Base-by-base conservation (phyloP, 2,113 vertebrate species). In the Plotosus lineatus region DNA sequence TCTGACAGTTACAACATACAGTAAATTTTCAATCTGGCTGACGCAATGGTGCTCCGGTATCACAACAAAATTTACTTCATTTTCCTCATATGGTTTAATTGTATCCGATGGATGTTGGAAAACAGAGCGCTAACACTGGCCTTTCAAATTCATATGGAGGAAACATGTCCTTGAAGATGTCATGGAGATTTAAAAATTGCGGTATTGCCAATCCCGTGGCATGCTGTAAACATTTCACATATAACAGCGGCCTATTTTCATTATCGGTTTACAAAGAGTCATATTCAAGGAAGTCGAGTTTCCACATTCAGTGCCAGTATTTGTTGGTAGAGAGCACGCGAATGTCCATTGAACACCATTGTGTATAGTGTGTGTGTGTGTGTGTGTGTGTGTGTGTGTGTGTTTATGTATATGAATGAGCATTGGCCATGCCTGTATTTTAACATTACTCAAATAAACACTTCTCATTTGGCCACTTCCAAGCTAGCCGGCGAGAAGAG, bases 361-460 rank as follows among this genome's bases (percentile, higher is more conserved):
- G 53, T 65, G n/a, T 21, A 65, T 8, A 48, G 53, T n/a, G 23
- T n/a, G 56, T 31, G 56, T 36, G 60, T 36, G 60, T 33, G 61
- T 21, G 19, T 38, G 61, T 23, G 33, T 65, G 17, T 36, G 19
- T 71, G 23, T 71, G 36, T 74, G 14, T 79, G 61, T 46, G 42
- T 69, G 63, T 79, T n/a, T 79, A 71, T 71, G 77, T 82, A 85
- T 85, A 85, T 72, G 74, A 85, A 79, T 72, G 77, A 82, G 55
- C 50, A 71, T 82, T 61, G 60, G 72, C 73, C 71, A 82, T 82
- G 84, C 63, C 77, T 82, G 74, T 66, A 73, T 77, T 84, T 84
- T 84, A 85, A 75, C 72, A 75, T 82, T 82, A 82, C 44, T 61
- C 77, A 85, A 82, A 85, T 85, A 85, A 85, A 85, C 84, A 82